Percentiles rank a stretch among this genome's conserved stretches.
phyloP scores from a whole-genome alignment of 2,797 vertebrate genomes.

The Pseudochaenichthys georgianus region DNA sequence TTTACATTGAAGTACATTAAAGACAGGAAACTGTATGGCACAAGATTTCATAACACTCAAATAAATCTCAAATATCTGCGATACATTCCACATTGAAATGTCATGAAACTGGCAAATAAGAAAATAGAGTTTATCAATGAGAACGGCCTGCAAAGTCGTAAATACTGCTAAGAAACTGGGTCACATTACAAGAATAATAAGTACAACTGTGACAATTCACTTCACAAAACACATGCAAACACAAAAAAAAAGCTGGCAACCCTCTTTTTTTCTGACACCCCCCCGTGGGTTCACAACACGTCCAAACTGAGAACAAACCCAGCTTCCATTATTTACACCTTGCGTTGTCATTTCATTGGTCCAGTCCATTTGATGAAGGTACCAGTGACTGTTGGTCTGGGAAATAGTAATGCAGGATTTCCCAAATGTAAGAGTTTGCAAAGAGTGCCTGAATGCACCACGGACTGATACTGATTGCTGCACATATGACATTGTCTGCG shows the following conservation, averaged over 20 bases:
- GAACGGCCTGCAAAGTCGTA: not conserved
- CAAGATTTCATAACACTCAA: not conserved
- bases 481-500: not conserved
- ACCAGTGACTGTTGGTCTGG: slow-evolving; percentile 9
- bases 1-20: not conserved
- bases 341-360: not conserved
- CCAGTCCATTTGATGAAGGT: not conserved
- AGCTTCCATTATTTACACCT: slow-evolving; percentile 29
- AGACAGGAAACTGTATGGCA: slow-evolving; percentile 2
- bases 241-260: not conserved
- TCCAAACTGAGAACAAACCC: not conserved
- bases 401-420: not conserved
- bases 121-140: not conserved
- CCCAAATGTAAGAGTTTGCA: not conserved
- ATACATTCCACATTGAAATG: not conserved
- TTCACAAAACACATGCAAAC: slow-evolving; percentile 11
- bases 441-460: slow-evolving; percentile 30
- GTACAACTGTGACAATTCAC: slow-evolving; percentile 18
- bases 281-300: slow-evolving; percentile 14
- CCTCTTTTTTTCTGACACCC: slow-evolving; percentile 7
- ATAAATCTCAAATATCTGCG: not conserved
- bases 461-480: not conserved
- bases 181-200: not conserved
- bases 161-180: slow-evolving; percentile 17
- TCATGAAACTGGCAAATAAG: not conserved